Evolutionary conservation across 2,113 vertebrate genomes (phyloP).

Genomic region (Hylia prasina): DNA sequence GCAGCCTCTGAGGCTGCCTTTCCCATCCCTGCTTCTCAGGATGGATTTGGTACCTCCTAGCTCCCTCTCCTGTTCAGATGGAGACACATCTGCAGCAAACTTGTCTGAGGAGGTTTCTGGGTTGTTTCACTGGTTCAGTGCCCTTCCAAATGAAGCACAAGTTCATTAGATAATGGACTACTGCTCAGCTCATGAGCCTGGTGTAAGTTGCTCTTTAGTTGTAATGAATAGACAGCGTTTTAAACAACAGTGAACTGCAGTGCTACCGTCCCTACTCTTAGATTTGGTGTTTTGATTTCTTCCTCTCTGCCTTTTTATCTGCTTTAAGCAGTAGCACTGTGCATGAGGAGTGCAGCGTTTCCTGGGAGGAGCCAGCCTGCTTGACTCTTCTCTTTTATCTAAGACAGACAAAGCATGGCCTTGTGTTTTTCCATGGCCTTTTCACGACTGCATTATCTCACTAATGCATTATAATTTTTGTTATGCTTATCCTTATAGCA

Average conservation of each 20-base stretch:
- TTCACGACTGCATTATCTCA: not conserved
- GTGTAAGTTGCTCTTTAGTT: not conserved
- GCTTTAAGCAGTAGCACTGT: not conserved
- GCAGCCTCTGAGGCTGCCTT: not conserved
- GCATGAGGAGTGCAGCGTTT: not conserved
- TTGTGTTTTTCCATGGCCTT: not conserved
- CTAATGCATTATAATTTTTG: not conserved
- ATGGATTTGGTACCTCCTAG: not conserved
- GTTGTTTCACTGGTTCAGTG: not conserved
- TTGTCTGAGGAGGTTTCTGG: not conserved
- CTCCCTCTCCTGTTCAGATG: slow-evolving; percentile 22
- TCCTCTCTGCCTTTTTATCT: not conserved
- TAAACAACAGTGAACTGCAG: not conserved
- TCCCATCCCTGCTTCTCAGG: not conserved
- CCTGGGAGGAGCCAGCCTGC: not conserved
- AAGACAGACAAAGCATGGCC: not conserved
- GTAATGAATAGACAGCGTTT: not conserved
- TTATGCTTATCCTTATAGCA: not conserved
- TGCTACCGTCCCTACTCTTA: not conserved
- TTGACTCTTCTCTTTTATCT: not conserved
- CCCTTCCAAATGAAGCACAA: not conserved
- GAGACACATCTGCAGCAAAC: not conserved
- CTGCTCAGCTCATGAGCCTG: not conserved
- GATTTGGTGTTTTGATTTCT: not conserved
- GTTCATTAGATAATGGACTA: not conserved